These are phyloP conservation scores for Cyanoliseus patagonus DNA, from an alignment of 2,113 vertebrate species.

Conservation along the genomic window DNA sequence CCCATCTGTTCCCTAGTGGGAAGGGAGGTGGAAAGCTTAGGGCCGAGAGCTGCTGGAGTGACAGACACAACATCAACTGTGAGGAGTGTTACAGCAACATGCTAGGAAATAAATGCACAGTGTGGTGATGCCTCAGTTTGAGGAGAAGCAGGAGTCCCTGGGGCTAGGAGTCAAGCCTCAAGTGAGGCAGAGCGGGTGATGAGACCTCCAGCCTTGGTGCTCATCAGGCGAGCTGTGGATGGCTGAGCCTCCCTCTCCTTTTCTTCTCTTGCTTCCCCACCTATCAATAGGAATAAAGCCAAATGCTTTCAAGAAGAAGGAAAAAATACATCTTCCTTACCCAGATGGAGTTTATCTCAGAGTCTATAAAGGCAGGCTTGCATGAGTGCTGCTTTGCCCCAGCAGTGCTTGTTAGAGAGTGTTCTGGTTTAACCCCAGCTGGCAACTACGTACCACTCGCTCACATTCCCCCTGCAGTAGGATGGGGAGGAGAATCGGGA, in stretches of 20 bases:
- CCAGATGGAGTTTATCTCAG: neutral
- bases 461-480: neutral
- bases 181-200: neutral
- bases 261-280: neutral
- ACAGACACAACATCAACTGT: constrained; percentile 34
- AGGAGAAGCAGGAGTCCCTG: neutral
- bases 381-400: neutral
- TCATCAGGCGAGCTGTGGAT: neutral
- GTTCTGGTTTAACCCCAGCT: neutral
- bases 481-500: neutral
- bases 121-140: accelerated
- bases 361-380: neutral
- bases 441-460: neutral
- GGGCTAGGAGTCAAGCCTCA: neutral
- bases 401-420: accelerated
- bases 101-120: neutral
- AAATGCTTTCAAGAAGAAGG: neutral
- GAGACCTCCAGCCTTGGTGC: neutral
- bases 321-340: accelerated
- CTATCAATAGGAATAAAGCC: neutral
- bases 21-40: neutral
- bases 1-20: neutral
- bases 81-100: neutral
- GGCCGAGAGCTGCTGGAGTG: neutral
- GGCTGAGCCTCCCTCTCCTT: neutral